Percentiles rank a stretch among this genome's conserved stretches.
Conservation (phyloP, 2,797 vertebrate genomes). For the Mus spretus region DNA sequence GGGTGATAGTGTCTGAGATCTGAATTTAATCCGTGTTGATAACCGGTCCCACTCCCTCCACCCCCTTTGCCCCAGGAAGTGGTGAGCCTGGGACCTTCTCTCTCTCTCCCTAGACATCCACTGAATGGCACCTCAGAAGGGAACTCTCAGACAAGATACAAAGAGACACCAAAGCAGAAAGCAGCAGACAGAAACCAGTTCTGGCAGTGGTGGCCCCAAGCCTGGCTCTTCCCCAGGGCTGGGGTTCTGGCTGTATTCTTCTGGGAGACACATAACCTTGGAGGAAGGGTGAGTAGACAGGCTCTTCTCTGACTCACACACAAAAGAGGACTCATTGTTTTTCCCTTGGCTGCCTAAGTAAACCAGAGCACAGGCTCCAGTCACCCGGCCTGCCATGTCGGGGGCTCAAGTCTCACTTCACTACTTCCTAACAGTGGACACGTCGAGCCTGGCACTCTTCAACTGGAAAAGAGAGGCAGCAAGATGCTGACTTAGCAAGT, state of each 20-base stretch:
- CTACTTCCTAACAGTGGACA: background rate
- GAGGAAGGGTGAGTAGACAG: constrained; percentile 28
- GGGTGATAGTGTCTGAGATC: background rate
- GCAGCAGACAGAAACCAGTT: background rate
- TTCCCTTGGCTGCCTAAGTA: background rate
- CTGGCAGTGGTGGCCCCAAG: background rate
- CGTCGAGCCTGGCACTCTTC: background rate
- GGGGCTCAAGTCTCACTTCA: background rate
- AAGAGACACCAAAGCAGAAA: background rate
- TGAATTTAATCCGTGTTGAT: background rate
- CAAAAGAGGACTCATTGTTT: constrained; percentile 44
- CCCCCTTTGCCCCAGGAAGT: constrained; percentile 18
- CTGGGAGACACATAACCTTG: background rate
- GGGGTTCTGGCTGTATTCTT: background rate
- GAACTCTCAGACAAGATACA: background rate
- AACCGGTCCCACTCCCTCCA: background rate
- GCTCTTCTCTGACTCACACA: constrained; percentile 73
- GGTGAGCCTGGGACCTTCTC: background rate
- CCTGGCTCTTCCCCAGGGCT: constrained; percentile 24
- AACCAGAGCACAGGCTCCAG: background rate
- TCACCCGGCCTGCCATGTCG: background rate
- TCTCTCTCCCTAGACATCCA: background rate
- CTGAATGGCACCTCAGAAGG: background rate
- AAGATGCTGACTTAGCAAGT: rapidly evolving
- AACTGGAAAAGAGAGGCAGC: background rate